These are phyloP conservation scores for Planiliza haematocheilus DNA, from an alignment of 2,113 vertebrate species.

Conservation along the genomic window DNA sequence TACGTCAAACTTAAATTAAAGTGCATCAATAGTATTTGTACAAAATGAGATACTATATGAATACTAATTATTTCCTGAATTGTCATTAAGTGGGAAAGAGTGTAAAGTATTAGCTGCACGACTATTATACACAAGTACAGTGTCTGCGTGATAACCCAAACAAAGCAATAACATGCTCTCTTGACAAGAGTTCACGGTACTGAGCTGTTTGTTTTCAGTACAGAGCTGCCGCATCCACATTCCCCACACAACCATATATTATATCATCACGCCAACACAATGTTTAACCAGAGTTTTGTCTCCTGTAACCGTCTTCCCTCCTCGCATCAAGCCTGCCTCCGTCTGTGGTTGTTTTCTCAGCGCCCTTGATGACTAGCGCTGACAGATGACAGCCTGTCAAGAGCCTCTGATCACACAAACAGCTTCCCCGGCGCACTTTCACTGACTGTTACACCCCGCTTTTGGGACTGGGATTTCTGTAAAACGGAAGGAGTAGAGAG, in stretches of 20 bases:
- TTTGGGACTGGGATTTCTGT: conserved; percentile 22
- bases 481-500: not conserved
- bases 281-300: conserved; percentile 48
- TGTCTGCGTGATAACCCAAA: too few relatives aligned
- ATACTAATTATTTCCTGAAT: too few relatives aligned
- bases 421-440: conserved; percentile 66
- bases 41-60: too few relatives aligned
- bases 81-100: too few relatives aligned
- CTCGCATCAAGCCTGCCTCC: conserved; percentile 37
- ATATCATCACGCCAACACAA: conserved; percentile 16
- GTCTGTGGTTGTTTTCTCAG: conserved; percentile 72
- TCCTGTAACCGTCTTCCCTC: conserved; percentile 20
- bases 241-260: conserved; percentile 15
- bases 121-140: too few relatives aligned
- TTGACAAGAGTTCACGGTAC: not conserved
- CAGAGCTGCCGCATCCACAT: conserved; percentile 1
- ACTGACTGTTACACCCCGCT: conserved; percentile 43
- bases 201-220: not conserved
- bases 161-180: too few relatives aligned
- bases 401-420: conserved; percentile 77
- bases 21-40: too few relatives aligned
- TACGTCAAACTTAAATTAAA: too few relatives aligned
- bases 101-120: too few relatives aligned
- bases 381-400: conserved; percentile 80
- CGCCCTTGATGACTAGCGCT: conserved; percentile 63